A percentile compares a stretch with the other conserved stretches of the same genome.
These are phyloP conservation scores for Drosophila demipolita DNA, from an alignment of 2,888 invertebrate species.

Conservation along the genomic window DNA sequence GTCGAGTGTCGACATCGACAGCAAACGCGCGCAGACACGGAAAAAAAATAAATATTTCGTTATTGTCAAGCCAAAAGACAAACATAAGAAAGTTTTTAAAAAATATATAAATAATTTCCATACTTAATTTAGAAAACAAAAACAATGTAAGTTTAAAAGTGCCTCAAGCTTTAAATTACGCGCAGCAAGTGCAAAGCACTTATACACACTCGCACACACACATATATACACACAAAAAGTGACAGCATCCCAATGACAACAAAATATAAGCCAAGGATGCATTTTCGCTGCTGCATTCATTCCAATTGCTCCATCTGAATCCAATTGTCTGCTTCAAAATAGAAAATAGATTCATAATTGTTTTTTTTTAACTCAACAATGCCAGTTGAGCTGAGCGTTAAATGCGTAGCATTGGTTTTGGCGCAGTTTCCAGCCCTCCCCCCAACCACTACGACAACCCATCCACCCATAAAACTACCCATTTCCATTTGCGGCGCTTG, in stretches of 20 bases:
- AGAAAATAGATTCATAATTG: constrained; percentile 4
- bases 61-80: constrained; percentile 9
- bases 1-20: constrained; percentile 72
- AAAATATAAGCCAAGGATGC: constrained; percentile 5
- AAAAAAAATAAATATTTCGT: constrained; percentile 18
- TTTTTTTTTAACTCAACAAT: constrained; percentile 21
- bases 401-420: constrained; percentile 66
- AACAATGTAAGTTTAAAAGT: constrained; percentile 37
- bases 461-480: not conserved
- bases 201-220: not conserved
- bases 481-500: constrained; percentile 58
- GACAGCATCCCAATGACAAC: constrained; percentile 17
- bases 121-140: not conserved
- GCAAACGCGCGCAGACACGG: constrained; percentile 69
- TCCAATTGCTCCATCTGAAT: constrained; percentile 51
- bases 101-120: not conserved
- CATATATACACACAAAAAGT: not conserved
- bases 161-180: not conserved
- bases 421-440: constrained; percentile 37
- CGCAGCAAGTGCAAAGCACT: not conserved
- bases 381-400: constrained; percentile 6
- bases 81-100: constrained; percentile 16
- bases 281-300: constrained; percentile 11
- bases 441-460: constrained; percentile 7
- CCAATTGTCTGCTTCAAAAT: constrained; percentile 31